Percentiles rank a stretch among this genome's conserved stretches.
Evolutionary conservation across 1,140 invertebrate genomes (phyloP).

Genomic region (Meloidogyne floridensis): DNA sequence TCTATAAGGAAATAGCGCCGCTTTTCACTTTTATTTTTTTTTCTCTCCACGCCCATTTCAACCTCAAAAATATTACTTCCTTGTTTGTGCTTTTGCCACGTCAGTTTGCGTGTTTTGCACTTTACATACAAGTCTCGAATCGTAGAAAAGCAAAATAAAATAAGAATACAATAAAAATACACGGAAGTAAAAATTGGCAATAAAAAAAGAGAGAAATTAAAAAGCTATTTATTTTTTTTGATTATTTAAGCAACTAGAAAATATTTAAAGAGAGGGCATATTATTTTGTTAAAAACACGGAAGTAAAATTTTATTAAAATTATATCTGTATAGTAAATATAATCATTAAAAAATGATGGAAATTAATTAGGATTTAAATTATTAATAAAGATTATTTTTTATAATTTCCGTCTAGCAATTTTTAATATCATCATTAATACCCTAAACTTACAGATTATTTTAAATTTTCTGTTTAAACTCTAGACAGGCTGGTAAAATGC

Average conservation of each 20-base stretch:
- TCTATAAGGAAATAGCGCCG: neutral
- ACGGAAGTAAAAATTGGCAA: neutral
- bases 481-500: too few species aligned
- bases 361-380: too few species aligned
- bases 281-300: neutral
- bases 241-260: neutral
- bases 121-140: neutral
- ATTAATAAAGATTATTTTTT: too few species aligned
- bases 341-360: neutral
- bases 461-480: too few species aligned
- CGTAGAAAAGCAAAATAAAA: neutral
- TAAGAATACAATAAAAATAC: neutral
- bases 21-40: neutral
- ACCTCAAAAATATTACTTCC: neutral
- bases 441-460: too few species aligned
- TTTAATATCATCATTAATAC: too few species aligned
- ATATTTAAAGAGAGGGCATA: too few species aligned
- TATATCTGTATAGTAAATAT: neutral
- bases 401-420: too few species aligned
- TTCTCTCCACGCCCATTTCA: neutral
- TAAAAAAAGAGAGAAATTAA: neutral
- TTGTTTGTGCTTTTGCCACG: neutral
- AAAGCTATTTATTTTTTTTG: neutral
- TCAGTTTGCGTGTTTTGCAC: constrained; percentile 3
- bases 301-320: neutral